phyloP scores from a whole-genome alignment of 2,888 invertebrate genomes.

The Agrochola lota region DNA sequence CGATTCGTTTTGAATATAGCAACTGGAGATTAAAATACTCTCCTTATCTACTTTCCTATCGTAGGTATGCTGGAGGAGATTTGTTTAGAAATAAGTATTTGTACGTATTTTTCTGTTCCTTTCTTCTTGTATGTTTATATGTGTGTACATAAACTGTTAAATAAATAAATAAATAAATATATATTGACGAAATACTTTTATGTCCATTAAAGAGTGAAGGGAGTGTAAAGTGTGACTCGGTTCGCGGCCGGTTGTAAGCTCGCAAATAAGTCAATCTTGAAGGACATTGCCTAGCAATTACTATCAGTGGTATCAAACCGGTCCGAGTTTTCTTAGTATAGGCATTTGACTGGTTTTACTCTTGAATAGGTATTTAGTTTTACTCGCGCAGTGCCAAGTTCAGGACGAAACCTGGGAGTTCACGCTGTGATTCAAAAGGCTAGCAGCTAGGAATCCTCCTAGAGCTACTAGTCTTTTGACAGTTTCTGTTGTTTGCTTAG shows the following conservation, averaged over 20 bases:
- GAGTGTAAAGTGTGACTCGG: neutral
- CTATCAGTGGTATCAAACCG: slow-evolving; percentile 1
- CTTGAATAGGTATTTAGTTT: neutral
- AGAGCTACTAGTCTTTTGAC: neutral
- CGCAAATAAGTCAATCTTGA: slow-evolving; percentile 8
- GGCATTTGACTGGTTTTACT: neutral
- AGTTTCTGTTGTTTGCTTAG: neutral
- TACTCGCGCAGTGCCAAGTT: neutral
- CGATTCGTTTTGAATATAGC: neutral
- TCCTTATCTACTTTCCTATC: too few species aligned
- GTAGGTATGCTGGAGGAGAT: too few species aligned
- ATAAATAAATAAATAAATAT: neutral
- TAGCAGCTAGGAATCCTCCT: neutral
- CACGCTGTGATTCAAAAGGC: neutral
- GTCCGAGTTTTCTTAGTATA: neutral
- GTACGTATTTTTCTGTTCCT: too few species aligned
- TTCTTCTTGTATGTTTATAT: too few species aligned
- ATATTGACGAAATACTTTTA: neutral
- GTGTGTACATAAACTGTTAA: too few species aligned
- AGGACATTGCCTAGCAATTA: slow-evolving; percentile 28
- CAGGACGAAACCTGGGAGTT: neutral
- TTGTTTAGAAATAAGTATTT: too few species aligned
- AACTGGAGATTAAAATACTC: neutral
- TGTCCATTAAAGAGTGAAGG: too few species aligned
- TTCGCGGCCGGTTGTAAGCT: slow-evolving; percentile 9